Evolutionary conservation across 2,797 vertebrate genomes (phyloP).

Genomic region (Cyprinella venusta): DNA sequence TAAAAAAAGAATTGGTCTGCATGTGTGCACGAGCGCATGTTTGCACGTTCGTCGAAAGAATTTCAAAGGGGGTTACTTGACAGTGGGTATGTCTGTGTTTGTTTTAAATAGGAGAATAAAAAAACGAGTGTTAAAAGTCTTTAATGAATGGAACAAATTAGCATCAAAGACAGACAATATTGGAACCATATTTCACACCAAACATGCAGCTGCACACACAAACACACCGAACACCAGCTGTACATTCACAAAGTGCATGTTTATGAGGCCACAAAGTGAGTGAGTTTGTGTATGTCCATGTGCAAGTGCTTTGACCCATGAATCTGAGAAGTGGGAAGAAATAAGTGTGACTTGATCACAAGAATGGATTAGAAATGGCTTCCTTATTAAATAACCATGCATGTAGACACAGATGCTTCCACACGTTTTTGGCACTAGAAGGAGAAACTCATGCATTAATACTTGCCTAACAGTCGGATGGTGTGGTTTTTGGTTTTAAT

Average conservation of each 20-base stretch:
- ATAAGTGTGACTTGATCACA: not conserved
- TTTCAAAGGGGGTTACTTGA: slow-evolving; percentile 26
- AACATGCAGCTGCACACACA: slow-evolving; percentile 46
- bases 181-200: slow-evolving; percentile 67
- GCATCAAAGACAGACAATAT: slow-evolving; percentile 66
- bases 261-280: slow-evolving; percentile 38
- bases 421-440: not conserved
- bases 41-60: slow-evolving; percentile 16
- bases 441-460: not conserved
- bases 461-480: not conserved
- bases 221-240: slow-evolving; percentile 31
- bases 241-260: slow-evolving; percentile 34
- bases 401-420: not conserved
- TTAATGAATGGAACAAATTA: slow-evolving; percentile 71
- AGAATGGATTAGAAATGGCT: slow-evolving; percentile 16
- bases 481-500: slow-evolving; percentile 7
- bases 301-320: slow-evolving; percentile 36
- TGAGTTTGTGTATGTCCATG: slow-evolving; percentile 32
- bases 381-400: slow-evolving; percentile 12
- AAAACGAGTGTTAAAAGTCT: slow-evolving; percentile 60
- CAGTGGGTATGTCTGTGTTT: slow-evolving; percentile 47
- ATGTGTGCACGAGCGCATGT: slow-evolving; percentile 12
- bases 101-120: slow-evolving; percentile 46
- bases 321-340: slow-evolving; percentile 24
- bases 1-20: not conserved